Evolutionary conservation across 2,797 vertebrate genomes (phyloP).

Genomic region (Microctenopoma steveboyesi): DNA sequence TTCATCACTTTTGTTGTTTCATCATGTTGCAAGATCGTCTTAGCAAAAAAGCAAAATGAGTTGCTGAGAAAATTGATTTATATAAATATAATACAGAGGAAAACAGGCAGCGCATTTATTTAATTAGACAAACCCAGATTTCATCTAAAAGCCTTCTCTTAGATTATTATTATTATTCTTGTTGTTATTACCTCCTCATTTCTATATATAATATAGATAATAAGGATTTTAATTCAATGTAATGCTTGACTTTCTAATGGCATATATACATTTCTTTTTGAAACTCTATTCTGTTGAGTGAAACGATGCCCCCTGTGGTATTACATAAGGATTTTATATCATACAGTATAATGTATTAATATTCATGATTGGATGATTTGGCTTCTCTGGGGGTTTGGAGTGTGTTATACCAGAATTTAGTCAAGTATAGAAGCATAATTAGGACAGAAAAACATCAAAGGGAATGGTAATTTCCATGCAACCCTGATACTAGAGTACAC

Average conservation of each 20-base stretch:
- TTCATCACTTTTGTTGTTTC: too few species aligned
- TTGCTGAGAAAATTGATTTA: too few species aligned
- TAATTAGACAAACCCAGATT: too few species aligned
- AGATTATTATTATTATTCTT: too few species aligned
- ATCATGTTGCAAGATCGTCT: too few species aligned
- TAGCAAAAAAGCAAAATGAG: too few species aligned
- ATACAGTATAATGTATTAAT: slow-evolving; percentile 43
- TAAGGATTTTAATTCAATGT: too few species aligned
- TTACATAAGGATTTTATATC: slow-evolving; percentile 32
- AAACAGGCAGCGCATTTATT: too few species aligned
- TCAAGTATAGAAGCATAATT: slow-evolving; percentile 26
- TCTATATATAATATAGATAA: too few species aligned
- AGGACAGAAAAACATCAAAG: slow-evolving; percentile 12
- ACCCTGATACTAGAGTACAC: neutral
- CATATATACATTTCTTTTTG: neutral
- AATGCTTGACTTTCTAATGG: neutral
- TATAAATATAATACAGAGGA: too few species aligned
- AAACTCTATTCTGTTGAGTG: neutral
- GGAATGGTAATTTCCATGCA: slow-evolving; percentile 12
- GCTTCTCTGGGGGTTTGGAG: slow-evolving; percentile 49
- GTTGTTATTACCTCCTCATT: too few species aligned
- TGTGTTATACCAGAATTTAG: slow-evolving; percentile 29
- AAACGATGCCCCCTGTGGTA: slow-evolving; percentile 18
- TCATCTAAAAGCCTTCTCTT: too few species aligned
- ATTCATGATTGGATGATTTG: slow-evolving; percentile 49